Evolutionary conservation across 2,113 vertebrate species (phyloP).

Genomic region (Mohoua ochrocephala): DNA sequence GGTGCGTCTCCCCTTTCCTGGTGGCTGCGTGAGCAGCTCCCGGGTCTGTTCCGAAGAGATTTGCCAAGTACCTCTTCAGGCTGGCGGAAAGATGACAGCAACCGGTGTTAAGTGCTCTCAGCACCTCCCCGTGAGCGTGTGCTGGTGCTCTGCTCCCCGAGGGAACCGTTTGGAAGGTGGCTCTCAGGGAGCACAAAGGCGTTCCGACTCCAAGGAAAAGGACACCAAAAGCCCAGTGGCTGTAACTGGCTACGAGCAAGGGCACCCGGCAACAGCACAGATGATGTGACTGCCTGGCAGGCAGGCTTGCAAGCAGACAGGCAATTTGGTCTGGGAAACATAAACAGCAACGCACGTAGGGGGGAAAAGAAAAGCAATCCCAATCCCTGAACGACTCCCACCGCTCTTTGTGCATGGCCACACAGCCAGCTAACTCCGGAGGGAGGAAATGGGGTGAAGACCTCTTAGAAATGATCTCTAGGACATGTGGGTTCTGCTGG

Average conservation of each 20-base stretch:
- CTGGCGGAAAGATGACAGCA: neutral
- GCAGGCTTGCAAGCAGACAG: neutral
- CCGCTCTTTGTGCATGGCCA: neutral
- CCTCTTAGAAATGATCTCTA: fast-evolving
- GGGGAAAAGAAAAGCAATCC: neutral
- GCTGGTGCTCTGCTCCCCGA: neutral
- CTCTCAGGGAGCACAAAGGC: neutral
- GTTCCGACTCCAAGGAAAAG: neutral
- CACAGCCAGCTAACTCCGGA: neutral
- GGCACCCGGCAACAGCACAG: neutral
- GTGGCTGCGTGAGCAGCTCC: neutral
- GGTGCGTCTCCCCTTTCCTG: neutral
- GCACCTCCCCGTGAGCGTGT: neutral
- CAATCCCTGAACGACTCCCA: fast-evolving
- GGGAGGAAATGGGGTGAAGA: neutral
- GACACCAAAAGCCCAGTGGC: neutral
- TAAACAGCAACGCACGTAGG: fast-evolving
- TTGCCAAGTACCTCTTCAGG: constrained; percentile 24
- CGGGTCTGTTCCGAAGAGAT: neutral
- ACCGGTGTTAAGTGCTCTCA: neutral
- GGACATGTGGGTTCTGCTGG: neutral
- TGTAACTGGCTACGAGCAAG: neutral
- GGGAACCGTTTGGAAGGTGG: neutral
- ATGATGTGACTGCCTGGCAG: neutral
- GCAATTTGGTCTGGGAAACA: neutral